Evolutionary conservation across 1,140 invertebrate species (phyloP), one percentile per base, ranked within the genome.

Genomic region (Nylanderia fulva): DNA sequence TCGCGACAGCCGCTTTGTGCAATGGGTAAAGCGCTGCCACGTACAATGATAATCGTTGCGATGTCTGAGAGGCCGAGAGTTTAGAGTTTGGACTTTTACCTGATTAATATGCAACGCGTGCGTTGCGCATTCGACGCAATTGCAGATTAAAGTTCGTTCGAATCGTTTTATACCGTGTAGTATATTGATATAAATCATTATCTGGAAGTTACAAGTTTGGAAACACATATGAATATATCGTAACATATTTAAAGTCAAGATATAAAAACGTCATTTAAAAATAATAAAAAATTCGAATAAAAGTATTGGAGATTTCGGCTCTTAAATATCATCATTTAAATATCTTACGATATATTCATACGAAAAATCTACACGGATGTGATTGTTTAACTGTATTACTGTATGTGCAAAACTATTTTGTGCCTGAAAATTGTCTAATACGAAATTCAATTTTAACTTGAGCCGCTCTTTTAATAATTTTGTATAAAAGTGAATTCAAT

Each of bases 1-100:
- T 82, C 72, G 80, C 56, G 27, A 66, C 56, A 21, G 39, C 61
- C 21, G 27, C 68, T 80, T 84, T 79, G 69, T 79, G 61, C 39
- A n/a, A n/a, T n/a, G n/a, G n/a, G 9, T 29, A 63, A 7, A 2
- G 1, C 42, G 42, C 36, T 68, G 45, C 36, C 45, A 39, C 54
- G 7, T 18, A 29, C 72, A 64, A 52, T 66, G 33, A 29, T 66
- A 77, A 11, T n/a, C 45, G 2, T 33, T 11, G 52, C 66, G 24
- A 45, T 80, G 36, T 36, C 64, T 21, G 24, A 64, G 13, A 42
- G 13, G 18, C 18, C n/a, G n/a, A n/a, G n/a, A 24, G n/a, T 24
- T 52, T 54, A 68, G n/a, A n/a, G 42, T 27, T 24, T 48, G 11
- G 9, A 52, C 2, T 56, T 72, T 58, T 45, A 82, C 36, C 58